Evolutionary conservation across 1,140 invertebrate species (phyloP).

Genomic region (Sweltsa coloradensis): DNA sequence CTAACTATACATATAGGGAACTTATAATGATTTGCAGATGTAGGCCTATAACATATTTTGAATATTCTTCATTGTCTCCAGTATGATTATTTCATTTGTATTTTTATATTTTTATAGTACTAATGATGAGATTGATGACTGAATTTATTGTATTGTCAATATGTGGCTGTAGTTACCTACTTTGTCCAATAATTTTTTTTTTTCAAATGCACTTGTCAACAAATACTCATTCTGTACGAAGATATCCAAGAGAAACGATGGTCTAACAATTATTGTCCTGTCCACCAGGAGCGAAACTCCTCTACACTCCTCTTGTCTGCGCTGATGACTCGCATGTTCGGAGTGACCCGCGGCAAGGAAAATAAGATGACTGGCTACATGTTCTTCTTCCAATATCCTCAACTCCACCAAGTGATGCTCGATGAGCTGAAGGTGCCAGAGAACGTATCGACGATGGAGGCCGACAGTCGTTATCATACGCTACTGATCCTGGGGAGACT

Average conservation of each 20-base stretch:
- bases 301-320: conserved; percentile 74
- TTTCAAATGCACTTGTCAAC: too few species aligned
- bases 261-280: too few species aligned
- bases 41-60: too few species aligned
- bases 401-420: conserved; percentile 65
- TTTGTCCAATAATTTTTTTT: too few species aligned
- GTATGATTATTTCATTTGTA: conserved; percentile 5
- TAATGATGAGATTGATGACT: too few species aligned
- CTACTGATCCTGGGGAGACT: conserved; percentile 66
- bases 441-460: conserved; percentile 26
- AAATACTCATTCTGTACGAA: too few species aligned
- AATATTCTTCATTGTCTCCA: conserved; percentile 1
- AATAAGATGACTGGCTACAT: conserved; percentile 40
- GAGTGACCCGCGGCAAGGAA: conserved; percentile 44
- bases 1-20: too few species aligned
- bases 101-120: too few species aligned
- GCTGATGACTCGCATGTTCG: conserved; percentile 80
- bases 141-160: too few species aligned
- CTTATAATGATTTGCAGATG: too few species aligned
- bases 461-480: conserved; percentile 58
- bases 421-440: conserved; percentile 43
- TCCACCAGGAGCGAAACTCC: conserved; percentile 73
- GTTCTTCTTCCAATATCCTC: conserved; percentile 77
- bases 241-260: too few species aligned
- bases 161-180: too few species aligned